These are phyloP conservation scores for Aldabrachelys gigantea DNA, from an alignment of 2,113 vertebrate genomes.

Conservation along the genomic window DNA sequence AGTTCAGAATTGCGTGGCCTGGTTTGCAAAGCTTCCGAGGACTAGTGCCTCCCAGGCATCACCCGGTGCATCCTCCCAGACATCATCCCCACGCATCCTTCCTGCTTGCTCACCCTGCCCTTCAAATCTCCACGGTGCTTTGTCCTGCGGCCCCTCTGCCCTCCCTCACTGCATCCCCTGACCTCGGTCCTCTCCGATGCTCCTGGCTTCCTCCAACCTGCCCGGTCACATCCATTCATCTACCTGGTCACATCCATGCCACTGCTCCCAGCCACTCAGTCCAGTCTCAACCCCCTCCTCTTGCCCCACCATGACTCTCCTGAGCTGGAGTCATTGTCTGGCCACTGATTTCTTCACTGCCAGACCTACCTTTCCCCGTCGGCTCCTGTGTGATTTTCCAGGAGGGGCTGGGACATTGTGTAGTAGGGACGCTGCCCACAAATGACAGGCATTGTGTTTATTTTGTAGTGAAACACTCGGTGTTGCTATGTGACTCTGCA, in stretches of 20 bases:
- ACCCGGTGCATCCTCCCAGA: too few species aligned
- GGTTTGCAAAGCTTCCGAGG: background rate
- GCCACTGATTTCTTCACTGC: background rate
- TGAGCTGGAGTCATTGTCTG: background rate
- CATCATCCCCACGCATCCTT: too few species aligned
- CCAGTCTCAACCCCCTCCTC: background rate
- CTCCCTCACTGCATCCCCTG: background rate
- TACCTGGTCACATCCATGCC: background rate
- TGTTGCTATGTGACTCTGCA: constrained; percentile 56
- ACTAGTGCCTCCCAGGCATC: background rate
- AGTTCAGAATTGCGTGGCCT: background rate
- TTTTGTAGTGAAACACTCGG: background rate
- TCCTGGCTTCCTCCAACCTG: background rate
- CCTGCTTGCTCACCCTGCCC: background rate
- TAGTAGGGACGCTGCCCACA: background rate
- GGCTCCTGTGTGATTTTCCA: fast-evolving
- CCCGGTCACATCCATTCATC: background rate
- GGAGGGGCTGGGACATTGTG: background rate
- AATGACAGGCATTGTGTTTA: background rate
- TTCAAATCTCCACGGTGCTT: background rate
- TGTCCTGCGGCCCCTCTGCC: background rate
- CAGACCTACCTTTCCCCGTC: background rate
- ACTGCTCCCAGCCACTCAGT: background rate
- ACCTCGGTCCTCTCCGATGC: background rate
- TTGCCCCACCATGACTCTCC: background rate